Evolutionary conservation across 37 sponge, comb jelly and placozoan species (phyloP), one percentile per base, ranked within the genome.

Genomic region (Ianthella basta): DNA sequence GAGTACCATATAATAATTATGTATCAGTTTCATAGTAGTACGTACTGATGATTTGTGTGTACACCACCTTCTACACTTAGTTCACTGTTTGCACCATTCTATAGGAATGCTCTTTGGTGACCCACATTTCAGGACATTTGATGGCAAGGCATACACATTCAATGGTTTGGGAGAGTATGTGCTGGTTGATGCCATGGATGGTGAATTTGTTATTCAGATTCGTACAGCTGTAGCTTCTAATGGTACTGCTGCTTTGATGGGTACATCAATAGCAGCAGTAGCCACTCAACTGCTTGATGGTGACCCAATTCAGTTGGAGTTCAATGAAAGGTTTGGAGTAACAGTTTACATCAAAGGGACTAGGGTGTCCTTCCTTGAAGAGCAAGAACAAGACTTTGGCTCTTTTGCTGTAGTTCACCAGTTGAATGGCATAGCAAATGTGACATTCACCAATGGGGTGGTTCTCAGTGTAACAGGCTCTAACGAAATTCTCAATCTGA

Each of bases 91-190:
- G 63, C n/a, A 69, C 34, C 15, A 27, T 32, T 6, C 18, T 33
- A 4, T 30, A 69, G 70, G 70, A 34, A 69, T 40, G 21, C 40
- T 75, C 5, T 40, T 40, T 23, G 78, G 78, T n/a, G 78, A 75
- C 25, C 78, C 78, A 4, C 78, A 75, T 41, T 81, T 75, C 78
- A 1, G 78, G 12, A 75, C 78, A 38, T 50, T 75, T 75, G 78
- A 75, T 75, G 78, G 78, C 15, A 21, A 13, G 16, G 10, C 78
- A 19, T 75, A 75, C 78, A 75, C 78, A 39, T 75, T 75, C 78
- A 81, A 81, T 60, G 82, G 82, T 5, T 59, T 81, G 2, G 82
- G 82, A 27, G 82, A 81, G 39, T 81, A 81, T 50, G 57, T 27
- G 32, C 57, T 81, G 27, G 82, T 81, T 10, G 32, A 81, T 81